A percentile compares a stretch with the other conserved stretches of the same genome.
Evolutionary conservation across 1,140 invertebrate species (phyloP).

Genomic region (Plodia interpunctella): DNA sequence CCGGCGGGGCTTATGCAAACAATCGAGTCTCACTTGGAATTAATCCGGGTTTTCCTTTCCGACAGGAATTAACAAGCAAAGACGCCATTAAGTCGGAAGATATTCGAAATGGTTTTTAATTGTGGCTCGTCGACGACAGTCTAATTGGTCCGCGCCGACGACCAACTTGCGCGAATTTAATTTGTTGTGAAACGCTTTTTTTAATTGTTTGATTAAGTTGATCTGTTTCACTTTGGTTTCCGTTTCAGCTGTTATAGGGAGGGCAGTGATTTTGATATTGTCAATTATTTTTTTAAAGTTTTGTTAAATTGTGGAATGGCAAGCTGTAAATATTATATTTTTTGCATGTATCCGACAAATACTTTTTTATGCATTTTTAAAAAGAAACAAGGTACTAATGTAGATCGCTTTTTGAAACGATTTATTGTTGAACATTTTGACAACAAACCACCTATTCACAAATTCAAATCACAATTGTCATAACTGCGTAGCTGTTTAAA

Average conservation of each 20-base stretch:
- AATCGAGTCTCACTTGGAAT: constrained; percentile 75
- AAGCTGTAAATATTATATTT: no score
- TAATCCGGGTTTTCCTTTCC: constrained; percentile 72
- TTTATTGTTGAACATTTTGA: neutral
- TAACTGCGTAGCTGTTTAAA: constrained; percentile 6
- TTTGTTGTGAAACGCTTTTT: constrained; percentile 52
- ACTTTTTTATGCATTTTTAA: no score
- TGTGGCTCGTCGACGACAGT: constrained; percentile 65
- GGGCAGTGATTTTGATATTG: neutral
- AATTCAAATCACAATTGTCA: neutral
- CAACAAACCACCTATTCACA: neutral
- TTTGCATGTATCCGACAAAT: no score
- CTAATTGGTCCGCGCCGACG: constrained; percentile 71
- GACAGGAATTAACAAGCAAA: constrained; percentile 76
- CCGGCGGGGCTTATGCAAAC: constrained; percentile 72
- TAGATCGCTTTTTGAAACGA: no score
- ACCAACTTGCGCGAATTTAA: constrained; percentile 59
- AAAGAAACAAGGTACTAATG: no score
- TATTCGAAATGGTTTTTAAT: constrained; percentile 73
- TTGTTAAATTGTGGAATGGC: no score
- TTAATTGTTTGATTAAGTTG: constrained; percentile 11
- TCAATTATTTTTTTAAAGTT: neutral
- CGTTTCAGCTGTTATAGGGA: neutral
- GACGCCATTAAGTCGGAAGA: constrained; percentile 76
- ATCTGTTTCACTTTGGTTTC: constrained; percentile 9